Evolutionary conservation across 2,113 vertebrate species (phyloP), one percentile per base, ranked within the genome.

Genomic region (Eclectus roratus): DNA sequence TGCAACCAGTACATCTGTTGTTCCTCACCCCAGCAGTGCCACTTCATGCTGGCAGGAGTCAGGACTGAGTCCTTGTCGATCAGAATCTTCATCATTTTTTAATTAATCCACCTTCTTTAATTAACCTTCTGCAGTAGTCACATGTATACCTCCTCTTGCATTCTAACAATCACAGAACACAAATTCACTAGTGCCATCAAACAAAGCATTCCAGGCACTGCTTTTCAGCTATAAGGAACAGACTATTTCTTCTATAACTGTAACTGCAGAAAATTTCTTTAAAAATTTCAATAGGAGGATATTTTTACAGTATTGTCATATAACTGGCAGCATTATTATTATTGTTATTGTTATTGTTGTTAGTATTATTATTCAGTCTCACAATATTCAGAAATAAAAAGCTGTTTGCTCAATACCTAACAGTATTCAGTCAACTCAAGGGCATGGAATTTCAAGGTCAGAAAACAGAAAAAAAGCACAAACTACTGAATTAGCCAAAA

Each of bases 21-120:
- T 65, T 11, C 18, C 27, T 47, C 25, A 82, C 17, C 14, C 52
- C n/a, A 23, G 31, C 73, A 74, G 31, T 12, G 46, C 4, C 25
- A 19, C 44, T 6, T 3, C 31, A 61, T 2, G 2, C 20, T 53
- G n/a, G 14, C 9, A 53, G 11, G 13, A 85, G 15, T 41, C 49
- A 77, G 46, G 13, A 72, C 15, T 73, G 14, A 19, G 14, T 47
- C 17, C 27, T 43, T 7, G 3, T 3, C 43, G 13, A 80, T 68
- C 56, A 44, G 23, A 33, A 69, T 13, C 64, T 66, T 0, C 0
- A 13, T 18, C 1, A 0, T 43, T 41, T 80, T 73, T 63, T 9
- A 77, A 37, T 83, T 73, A 73, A 78, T 33, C 49, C 13, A 60
- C 27, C 8, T 79, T 77, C 27, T 77, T 88, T 52, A 80, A 78